Base-by-base conservation (phyloP, 2,797 vertebrate species). In the Epinephelus coioides region DNA sequence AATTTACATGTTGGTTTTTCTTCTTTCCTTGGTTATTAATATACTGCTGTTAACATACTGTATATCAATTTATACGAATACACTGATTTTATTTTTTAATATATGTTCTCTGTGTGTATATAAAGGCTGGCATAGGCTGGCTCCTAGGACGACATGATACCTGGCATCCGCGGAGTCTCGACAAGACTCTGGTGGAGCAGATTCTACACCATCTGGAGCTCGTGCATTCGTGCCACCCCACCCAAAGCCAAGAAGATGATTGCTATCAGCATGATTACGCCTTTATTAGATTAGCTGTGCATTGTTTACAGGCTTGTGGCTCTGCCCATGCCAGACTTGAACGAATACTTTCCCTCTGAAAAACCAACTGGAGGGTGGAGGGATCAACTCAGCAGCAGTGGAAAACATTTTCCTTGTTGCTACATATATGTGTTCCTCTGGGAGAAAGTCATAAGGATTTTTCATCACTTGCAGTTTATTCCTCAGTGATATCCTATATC, bases 241-340 rank as follows among this genome's bases (percentile, higher is more conserved):
- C 78, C 77, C 82, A 83, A 70, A 84, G 88, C 92, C 92, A 92
- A 87, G 84, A 85, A 86, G 91, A 93, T 90, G 92, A 92, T 91
- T 89, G 91, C 87, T 89, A 88, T 90, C 92, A 92, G 91, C 88
- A 82, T 83, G 90, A 90, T 88, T 85, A 86, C 38, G 54, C 80
- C 83, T 89, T 90, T 88, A 93, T 94, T 91, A 90, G 90, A 94
- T 93, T 91, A 94, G 80, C 68, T 79, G 50, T 85, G 78, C 73
- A 83, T 90, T 93, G 90, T 90, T 91, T 90, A 91, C 83, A 86
- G 72, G 76, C 79, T 71, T 34, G 71, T 69, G 76, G 81, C 72
- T 82, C 71, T 71, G 51, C 67, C 53, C 63, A 18, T 80, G 79
- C 72, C 81, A 76, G 61, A 54, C 66, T 54, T 57, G 38, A 82